These are phyloP conservation scores for Ariolimax columbianus DNA, from an alignment of 2,888 invertebrate species.

Conservation along the genomic window DNA sequence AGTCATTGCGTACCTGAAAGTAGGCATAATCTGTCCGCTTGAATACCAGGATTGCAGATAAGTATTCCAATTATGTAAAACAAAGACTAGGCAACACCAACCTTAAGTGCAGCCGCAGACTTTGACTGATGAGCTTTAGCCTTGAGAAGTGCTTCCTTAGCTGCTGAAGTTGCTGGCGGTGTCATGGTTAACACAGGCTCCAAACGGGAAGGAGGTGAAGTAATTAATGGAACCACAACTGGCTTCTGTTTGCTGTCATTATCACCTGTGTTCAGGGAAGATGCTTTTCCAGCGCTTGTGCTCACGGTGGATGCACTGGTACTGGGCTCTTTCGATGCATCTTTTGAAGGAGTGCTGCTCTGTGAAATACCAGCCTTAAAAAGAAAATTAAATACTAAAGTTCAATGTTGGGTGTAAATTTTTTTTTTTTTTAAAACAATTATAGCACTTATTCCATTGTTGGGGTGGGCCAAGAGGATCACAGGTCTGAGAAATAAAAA, in stretches of 20 bases:
- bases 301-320: constrained; percentile 16
- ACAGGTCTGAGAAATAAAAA: too few species aligned
- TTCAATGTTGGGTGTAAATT: too few species aligned
- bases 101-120: constrained; percentile 6
- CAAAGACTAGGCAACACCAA: background rate
- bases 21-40: too few species aligned
- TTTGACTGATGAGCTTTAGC: constrained; percentile 32
- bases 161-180: background rate
- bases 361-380: constrained; percentile 17
- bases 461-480: too few species aligned
- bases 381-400: background rate
- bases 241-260: constrained; percentile 17
- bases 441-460: too few species aligned
- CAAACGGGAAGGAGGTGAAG: background rate
- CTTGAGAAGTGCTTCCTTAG: constrained; percentile 23
- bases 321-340: background rate
- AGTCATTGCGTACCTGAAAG: too few species aligned
- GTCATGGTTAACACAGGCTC: background rate
- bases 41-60: too few species aligned
- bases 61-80: background rate
- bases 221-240: background rate
- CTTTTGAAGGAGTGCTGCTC: constrained; percentile 14
- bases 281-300: constrained; percentile 2
- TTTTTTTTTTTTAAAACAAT: too few species aligned
- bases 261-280: background rate